Conservation (phyloP, 2,888 invertebrate genomes). For the Pseudolycoriella hygida region DNA sequence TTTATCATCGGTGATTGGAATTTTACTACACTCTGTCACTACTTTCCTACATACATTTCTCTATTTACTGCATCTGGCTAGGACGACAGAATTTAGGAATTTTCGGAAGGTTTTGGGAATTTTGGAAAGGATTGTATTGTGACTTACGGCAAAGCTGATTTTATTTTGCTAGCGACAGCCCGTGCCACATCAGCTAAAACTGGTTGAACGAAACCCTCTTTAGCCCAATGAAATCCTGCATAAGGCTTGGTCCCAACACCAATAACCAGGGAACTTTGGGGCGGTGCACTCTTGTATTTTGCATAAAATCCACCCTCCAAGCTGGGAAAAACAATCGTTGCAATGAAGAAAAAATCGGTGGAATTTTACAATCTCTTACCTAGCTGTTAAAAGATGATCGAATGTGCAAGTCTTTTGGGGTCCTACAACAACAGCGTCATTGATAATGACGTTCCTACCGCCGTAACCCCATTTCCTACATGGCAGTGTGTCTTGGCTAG, state of each 20-base stretch:
- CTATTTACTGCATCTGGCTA: no score
- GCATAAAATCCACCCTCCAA: constrained; percentile 22
- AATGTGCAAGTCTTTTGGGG: constrained; percentile 44
- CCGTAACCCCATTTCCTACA: constrained; percentile 79
- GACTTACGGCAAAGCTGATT: constrained; percentile 44
- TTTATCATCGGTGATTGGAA: no score
- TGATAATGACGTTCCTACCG: constrained; percentile 51
- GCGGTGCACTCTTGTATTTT: constrained; percentile 53
- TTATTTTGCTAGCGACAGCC: constrained; percentile 75
- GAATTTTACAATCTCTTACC: constrained; percentile 20
- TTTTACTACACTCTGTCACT: no score
- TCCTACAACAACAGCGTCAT: constrained; percentile 61
- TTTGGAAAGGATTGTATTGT: no score
- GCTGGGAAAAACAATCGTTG: constrained; percentile 9
- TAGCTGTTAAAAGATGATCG: constrained; percentile 68
- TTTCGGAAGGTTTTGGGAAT: no score
- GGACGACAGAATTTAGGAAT: no score
- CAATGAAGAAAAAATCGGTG: background rate
- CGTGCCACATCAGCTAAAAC: constrained; percentile 81
- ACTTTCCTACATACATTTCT: no score
- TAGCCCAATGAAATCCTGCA: constrained; percentile 73
- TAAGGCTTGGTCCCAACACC: constrained; percentile 70
- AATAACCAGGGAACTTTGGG: constrained; percentile 56
- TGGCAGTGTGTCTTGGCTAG: constrained; percentile 29
- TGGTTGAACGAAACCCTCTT: constrained; percentile 72